phyloP scores from a whole-genome alignment of 2,888 invertebrate genomes.

The Drosophila picticornis region DNA sequence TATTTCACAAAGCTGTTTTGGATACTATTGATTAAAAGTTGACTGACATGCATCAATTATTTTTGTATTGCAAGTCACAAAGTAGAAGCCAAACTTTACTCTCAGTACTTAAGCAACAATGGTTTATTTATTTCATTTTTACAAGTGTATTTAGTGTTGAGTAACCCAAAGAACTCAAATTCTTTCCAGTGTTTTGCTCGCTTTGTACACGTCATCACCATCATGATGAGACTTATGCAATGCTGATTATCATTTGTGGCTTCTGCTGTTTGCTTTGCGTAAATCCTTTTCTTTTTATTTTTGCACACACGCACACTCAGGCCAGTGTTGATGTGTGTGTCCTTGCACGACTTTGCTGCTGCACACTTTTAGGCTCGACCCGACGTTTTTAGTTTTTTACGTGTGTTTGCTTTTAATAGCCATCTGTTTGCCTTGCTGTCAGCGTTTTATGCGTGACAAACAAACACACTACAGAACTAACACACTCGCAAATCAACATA shows the following conservation, averaged over 20 bases:
- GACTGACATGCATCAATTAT: background rate
- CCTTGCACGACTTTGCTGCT: slow-evolving; percentile 70
- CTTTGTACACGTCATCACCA: slow-evolving; percentile 42
- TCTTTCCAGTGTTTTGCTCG: slow-evolving; percentile 20
- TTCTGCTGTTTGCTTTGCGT: slow-evolving; percentile 50
- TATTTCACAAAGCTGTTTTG: background rate
- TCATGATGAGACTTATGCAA: slow-evolving; percentile 40
- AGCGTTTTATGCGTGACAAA: slow-evolving; percentile 73
- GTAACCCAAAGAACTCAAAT: background rate
- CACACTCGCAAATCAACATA: background rate
- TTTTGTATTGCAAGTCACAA: background rate
- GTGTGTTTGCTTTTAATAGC: slow-evolving; percentile 78
- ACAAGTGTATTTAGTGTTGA: slow-evolving; percentile 7
- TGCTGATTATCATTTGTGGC: slow-evolving; percentile 65
- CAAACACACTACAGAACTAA: slow-evolving; percentile 41
- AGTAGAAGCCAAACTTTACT: background rate
- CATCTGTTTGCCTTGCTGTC: slow-evolving; percentile 75
- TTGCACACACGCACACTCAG: slow-evolving; percentile 17
- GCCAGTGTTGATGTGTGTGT: slow-evolving; percentile 41
- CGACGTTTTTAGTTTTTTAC: slow-evolving; percentile 63
- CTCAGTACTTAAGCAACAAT: background rate
- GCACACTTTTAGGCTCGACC: slow-evolving; percentile 69
- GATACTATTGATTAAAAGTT: background rate
- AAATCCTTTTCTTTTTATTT: slow-evolving; percentile 57
- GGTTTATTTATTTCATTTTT: background rate